Base-by-base conservation (phyloP, 2,888 invertebrate genomes). In the Ernsta delagoae region DNA sequence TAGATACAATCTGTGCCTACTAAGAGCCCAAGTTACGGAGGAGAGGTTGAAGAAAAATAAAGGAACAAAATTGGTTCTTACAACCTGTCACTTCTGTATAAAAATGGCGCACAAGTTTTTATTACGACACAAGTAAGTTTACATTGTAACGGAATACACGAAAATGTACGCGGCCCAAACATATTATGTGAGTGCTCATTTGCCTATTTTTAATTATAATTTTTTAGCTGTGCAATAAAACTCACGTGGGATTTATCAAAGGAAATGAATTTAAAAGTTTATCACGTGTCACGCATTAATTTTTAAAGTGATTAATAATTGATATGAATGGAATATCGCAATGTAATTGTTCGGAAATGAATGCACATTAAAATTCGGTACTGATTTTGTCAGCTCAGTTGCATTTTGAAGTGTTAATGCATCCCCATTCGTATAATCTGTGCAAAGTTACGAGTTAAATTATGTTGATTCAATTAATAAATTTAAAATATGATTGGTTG, bases 111-210 rank as follows among this genome's bases (percentile, higher is more conserved):
- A 71, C 72, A 73, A 53, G 76, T 74, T 76, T 79, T 85, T 87
- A 82, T 88, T 87, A 81, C 87, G 88, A 84, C 89, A 90, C 79
- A 85, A 83, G 80, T 80, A 75, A 78, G 78, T 77, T 79, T 81
- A 81, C 76, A 75, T 82, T 80, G 79, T 74, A 71, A 74, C 75
- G 75, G 78, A 75, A 75, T 73, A 74, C 81, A 83, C 78, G 81
- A 82, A 88, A 87, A 92, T 92, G 91, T 24, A 53, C 50, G 79
- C 86, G 79, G 80, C 86, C 70, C 78, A 84, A 76, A 76, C 81
- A 81, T 91, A n/a, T n/a, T n/a, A 86, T 85, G 91, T 92, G 90
- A 92, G 91, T 91, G 82, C 75, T 74, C 9, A 61, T 69, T 62
- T 53, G 34, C 59, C 56, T 39, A 39, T 24, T 48, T 63, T 61